A percentile compares a stretch with the other conserved stretches of the same genome.
Conservation (phyloP, 2,888 invertebrate species). For the Erebia aethiops region DNA sequence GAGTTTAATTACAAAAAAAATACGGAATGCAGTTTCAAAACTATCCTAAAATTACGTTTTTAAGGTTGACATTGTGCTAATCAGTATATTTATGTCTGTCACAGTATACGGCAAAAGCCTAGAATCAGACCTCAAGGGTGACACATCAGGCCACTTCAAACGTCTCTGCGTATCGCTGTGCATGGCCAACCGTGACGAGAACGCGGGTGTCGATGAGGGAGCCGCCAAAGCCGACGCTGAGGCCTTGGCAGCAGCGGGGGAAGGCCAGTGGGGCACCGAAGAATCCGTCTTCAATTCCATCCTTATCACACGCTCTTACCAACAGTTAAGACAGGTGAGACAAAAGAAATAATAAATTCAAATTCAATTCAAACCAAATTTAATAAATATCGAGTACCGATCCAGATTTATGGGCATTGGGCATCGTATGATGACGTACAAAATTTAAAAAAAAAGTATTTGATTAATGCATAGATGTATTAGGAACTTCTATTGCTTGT, state of each 20-base stretch:
- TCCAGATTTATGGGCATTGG: too few relatives aligned
- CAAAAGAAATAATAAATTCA: too few relatives aligned
- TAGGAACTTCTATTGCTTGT: too few relatives aligned
- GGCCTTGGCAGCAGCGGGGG: slow-evolving; percentile 89
- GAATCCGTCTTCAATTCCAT: slow-evolving; percentile 94
- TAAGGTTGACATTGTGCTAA: background rate
- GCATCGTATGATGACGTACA: too few relatives aligned
- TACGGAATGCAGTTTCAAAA: too few relatives aligned
- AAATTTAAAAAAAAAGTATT: too few relatives aligned
- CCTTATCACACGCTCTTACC: slow-evolving; percentile 93
- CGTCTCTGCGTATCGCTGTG: slow-evolving; percentile 93
- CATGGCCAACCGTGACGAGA: slow-evolving; percentile 95
- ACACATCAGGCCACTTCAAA: slow-evolving; percentile 98
- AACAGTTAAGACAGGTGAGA: slow-evolving; percentile 89
- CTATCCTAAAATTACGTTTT: background rate
- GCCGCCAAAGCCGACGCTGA: slow-evolving; percentile 93
- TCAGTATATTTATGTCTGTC: slow-evolving; percentile 25
- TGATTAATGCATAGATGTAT: too few relatives aligned
- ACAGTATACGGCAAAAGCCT: slow-evolving; percentile 92
- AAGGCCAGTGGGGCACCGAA: slow-evolving; percentile 95
- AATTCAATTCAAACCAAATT: background rate
- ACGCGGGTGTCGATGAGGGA: slow-evolving; percentile 91
- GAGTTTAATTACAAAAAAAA: too few relatives aligned
- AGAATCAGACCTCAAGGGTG: slow-evolving; percentile 94
- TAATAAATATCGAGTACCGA: too few relatives aligned